Percentiles rank a stretch among this genome's conserved stretches.
Conservation (phyloP, 2,797 vertebrate genomes). For the Phataginus tetradactyla region DNA sequence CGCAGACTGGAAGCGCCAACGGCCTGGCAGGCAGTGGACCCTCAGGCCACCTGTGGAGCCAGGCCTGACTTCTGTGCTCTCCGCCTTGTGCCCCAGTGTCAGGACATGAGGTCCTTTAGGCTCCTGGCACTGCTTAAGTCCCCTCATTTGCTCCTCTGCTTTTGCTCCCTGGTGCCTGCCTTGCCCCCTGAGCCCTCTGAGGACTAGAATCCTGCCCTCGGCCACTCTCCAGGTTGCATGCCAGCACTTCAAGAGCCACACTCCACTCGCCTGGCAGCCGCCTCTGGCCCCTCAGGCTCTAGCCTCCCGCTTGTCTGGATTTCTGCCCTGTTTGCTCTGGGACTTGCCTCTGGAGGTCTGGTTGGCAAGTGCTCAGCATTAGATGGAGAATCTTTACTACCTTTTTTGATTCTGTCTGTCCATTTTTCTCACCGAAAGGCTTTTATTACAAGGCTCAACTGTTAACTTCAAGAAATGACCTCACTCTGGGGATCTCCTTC, state of each 20-base stretch:
- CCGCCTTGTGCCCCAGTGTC: neutral
- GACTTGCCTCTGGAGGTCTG: neutral
- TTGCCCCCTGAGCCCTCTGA: neutral
- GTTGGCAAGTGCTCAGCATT: neutral
- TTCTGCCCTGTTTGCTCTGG: neutral
- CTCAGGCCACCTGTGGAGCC: neutral
- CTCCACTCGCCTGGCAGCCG: too few species aligned
- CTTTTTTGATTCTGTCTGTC: neutral
- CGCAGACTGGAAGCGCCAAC: neutral
- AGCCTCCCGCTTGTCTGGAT: neutral
- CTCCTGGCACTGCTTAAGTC: neutral
- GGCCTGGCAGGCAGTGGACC: fast-evolving
- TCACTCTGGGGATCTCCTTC: neutral
- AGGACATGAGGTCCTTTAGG: fast-evolving
- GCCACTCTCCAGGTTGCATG: neutral
- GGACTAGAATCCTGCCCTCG: neutral
- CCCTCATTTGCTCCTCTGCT: neutral
- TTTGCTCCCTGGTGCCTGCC: neutral
- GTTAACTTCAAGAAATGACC: neutral
- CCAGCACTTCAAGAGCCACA: neutral
- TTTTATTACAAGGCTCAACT: neutral
- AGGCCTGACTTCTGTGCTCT: neutral
- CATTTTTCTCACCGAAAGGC: neutral
- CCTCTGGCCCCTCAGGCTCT: too few species aligned
- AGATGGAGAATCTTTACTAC: neutral